phyloP scores from a whole-genome alignment of 2,888 invertebrate genomes.

The Dicranocentrus wangi region DNA sequence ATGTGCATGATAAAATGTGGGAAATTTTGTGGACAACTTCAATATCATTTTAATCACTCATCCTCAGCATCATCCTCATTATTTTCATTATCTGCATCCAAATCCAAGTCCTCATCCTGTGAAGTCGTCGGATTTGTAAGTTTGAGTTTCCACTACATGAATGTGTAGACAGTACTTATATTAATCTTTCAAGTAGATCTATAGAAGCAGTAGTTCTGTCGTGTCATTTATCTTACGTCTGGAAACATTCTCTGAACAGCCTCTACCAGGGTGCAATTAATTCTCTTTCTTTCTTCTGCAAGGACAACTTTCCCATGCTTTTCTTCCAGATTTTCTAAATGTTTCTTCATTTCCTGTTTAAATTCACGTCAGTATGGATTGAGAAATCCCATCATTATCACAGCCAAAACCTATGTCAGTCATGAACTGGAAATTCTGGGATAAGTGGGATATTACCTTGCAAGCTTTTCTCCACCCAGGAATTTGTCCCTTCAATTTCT shows the following conservation, averaged over 20 bases:
- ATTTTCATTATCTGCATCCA: constrained; percentile 2
- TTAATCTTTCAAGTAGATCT: too few relatives aligned
- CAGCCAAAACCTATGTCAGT: too few relatives aligned
- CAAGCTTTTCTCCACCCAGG: constrained; percentile 79
- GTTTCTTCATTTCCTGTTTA: constrained; percentile 82
- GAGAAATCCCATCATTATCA: too few relatives aligned
- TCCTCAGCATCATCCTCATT: too few relatives aligned
- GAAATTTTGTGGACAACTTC: too few relatives aligned
- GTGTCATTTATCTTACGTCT: constrained; percentile 45
- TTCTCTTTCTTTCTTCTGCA: constrained; percentile 82
- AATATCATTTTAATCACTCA: too few relatives aligned
- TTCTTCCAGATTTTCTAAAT: constrained; percentile 82
- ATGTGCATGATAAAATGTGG: too few relatives aligned
- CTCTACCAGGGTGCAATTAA: constrained; percentile 79
- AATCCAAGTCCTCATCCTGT: not conserved
- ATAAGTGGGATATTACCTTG: constrained; percentile 20
- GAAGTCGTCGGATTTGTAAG: constrained; percentile 15
- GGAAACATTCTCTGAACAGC: constrained; percentile 71
- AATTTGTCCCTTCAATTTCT: constrained; percentile 76
- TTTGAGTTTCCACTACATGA: constrained; percentile 50
- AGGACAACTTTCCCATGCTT: constrained; percentile 84
- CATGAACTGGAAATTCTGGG: too few relatives aligned
- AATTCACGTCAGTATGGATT: too few relatives aligned
- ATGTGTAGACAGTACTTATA: too few relatives aligned
- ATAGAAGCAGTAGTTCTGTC: too few relatives aligned